Percentiles rank a stretch among this genome's conserved stretches.
Evolutionary conservation across 2,888 invertebrate species (phyloP).

Genomic region (Masnerella sp.): DNA sequence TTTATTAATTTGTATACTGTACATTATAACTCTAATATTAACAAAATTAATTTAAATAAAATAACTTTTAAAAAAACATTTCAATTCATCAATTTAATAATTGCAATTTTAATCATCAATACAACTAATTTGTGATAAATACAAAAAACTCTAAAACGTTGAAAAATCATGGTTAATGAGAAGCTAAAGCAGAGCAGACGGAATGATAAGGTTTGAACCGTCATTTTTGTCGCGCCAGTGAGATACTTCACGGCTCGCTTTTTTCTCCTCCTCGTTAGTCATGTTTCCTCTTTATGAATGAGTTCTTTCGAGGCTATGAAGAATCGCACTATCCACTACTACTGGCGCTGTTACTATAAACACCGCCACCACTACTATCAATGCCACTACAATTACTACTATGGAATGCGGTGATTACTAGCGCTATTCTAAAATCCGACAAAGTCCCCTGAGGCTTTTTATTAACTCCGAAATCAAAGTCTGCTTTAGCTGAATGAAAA

Average conservation of each 20-base stretch:
- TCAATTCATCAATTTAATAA: too few relatives aligned
- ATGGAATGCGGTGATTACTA: slow-evolving; percentile 48
- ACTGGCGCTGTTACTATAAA: slow-evolving; percentile 36
- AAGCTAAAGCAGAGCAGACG: slow-evolving; percentile 36
- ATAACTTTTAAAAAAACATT: too few relatives aligned
- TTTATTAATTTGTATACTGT: too few relatives aligned
- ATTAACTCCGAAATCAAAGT: slow-evolving; percentile 48
- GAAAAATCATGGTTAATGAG: slow-evolving; percentile 48
- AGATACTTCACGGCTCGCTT: slow-evolving; percentile 48
- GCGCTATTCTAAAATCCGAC: slow-evolving; percentile 41
- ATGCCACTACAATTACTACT: slow-evolving; percentile 55
- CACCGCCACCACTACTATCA: slow-evolving; percentile 66
- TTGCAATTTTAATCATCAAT: too few relatives aligned
- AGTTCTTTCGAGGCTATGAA: slow-evolving; percentile 69
- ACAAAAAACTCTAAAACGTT: slow-evolving; percentile 14
- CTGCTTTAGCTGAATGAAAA: slow-evolving; percentile 43
- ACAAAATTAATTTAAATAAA: too few relatives aligned
- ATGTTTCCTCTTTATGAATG: slow-evolving; percentile 74
- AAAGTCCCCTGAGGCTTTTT: slow-evolving; percentile 41
- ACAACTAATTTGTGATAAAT: too few relatives aligned
- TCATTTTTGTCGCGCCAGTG: slow-evolving; percentile 62
- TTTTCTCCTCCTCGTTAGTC: slow-evolving; percentile 70
- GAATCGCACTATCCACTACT: slow-evolving; percentile 67
- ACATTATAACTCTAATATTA: too few relatives aligned
- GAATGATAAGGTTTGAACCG: slow-evolving; percentile 63